Evolutionary conservation across 2,888 invertebrate genomes (phyloP).

Genomic region (Hesperia comma): DNA sequence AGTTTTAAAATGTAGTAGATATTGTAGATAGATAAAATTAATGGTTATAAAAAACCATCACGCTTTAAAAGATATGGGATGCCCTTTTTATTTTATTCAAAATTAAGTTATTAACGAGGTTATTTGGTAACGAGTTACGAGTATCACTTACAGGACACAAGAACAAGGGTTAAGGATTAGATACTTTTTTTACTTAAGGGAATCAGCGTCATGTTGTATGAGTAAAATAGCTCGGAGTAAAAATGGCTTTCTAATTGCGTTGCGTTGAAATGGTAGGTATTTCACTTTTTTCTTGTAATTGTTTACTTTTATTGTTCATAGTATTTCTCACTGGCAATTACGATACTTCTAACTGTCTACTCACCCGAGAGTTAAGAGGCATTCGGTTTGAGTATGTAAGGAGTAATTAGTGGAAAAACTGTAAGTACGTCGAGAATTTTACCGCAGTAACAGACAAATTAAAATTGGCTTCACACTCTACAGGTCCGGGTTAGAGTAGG

Average conservation of each 20-base stretch:
- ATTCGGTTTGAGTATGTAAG: conserved; percentile 4
- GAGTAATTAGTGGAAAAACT: conserved; percentile 12
- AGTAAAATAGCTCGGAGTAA: too few relatives aligned
- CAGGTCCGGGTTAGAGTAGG: background rate
- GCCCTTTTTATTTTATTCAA: too few relatives aligned
- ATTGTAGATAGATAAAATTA: too few relatives aligned
- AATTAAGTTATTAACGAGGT: too few relatives aligned
- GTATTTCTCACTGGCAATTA: conserved; percentile 9
- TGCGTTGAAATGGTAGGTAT: conserved; percentile 24
- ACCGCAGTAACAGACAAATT: background rate
- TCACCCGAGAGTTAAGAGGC: background rate
- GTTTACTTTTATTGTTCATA: conserved; percentile 11
- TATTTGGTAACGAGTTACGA: too few relatives aligned
- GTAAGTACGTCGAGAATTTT: background rate
- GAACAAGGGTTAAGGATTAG: too few relatives aligned
- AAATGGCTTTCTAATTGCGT: conserved; percentile 39
- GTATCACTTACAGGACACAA: too few relatives aligned
- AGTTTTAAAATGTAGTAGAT: too few relatives aligned
- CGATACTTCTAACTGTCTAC: conserved; percentile 1
- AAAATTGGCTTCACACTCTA: background rate
- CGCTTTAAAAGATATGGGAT: too few relatives aligned
- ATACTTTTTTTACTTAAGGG: too few relatives aligned
- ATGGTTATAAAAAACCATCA: too few relatives aligned
- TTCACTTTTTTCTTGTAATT: conserved; percentile 35
- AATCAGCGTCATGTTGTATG: too few relatives aligned